Evolutionary conservation across 2,797 vertebrate species (phyloP).

Genomic region (Rhynchotus rufescens): DNA sequence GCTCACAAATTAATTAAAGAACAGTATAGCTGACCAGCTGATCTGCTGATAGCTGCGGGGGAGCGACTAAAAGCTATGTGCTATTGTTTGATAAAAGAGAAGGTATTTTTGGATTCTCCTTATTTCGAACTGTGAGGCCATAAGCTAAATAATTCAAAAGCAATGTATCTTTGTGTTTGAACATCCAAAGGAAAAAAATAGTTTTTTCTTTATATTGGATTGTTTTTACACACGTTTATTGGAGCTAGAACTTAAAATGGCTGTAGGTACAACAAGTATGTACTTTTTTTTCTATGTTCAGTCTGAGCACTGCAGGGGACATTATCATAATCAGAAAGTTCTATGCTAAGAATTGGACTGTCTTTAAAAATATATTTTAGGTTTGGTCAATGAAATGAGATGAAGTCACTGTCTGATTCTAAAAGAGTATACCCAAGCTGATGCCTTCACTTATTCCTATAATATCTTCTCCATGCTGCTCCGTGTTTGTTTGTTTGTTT

Average conservation of each 20-base stretch:
- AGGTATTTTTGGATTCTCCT: background rate
- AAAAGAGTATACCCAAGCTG: background rate
- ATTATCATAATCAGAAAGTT: background rate
- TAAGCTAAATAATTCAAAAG: background rate
- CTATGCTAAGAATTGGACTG: background rate
- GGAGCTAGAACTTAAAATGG: background rate
- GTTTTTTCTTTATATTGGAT: background rate
- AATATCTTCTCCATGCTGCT: background rate
- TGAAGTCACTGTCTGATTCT: background rate
- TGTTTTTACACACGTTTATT: background rate
- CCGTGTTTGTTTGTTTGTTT: background rate
- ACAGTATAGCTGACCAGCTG: background rate
- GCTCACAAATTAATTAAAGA: background rate
- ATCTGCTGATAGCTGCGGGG: background rate
- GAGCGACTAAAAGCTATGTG: accelerated
- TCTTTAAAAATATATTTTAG: background rate
- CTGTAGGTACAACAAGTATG: background rate
- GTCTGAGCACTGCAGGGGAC: background rate
- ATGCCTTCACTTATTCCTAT: background rate
- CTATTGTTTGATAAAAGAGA: background rate
- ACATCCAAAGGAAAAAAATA: background rate
- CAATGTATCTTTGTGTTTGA: background rate
- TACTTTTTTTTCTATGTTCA: background rate
- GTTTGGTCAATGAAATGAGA: background rate
- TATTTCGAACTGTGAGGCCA: background rate